Conservation (phyloP, 2,113 vertebrate genomes). For the Tympanuchus pallidicinctus region DNA sequence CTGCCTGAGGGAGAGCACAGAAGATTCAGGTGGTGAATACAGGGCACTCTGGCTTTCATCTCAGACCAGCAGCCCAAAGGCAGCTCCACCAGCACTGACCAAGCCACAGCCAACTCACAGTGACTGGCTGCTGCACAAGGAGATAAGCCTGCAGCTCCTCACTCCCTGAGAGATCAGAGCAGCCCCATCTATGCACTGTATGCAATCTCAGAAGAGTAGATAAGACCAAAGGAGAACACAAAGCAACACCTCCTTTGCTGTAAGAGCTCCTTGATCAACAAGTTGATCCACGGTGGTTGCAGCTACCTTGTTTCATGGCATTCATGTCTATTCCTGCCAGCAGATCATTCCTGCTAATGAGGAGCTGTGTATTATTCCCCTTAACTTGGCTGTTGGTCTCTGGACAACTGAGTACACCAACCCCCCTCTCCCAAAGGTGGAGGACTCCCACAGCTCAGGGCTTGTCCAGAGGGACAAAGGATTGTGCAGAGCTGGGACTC, state of each 20-base stretch:
- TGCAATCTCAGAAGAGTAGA: background rate
- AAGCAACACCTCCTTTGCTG: background rate
- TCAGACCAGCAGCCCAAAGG: background rate
- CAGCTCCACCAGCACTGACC: background rate
- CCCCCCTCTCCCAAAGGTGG: background rate
- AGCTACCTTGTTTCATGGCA: background rate
- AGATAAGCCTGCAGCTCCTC: background rate
- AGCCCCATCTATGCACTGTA: rapidly evolving
- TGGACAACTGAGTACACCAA: background rate
- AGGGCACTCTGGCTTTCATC: background rate
- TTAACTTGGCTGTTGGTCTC: background rate
- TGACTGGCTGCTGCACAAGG: background rate
- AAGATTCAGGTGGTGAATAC: background rate
- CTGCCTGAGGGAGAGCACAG: background rate
- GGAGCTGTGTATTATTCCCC: background rate
- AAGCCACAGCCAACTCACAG: background rate
- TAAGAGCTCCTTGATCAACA: background rate
- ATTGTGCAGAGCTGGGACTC: background rate
- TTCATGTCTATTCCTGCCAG: rapidly evolving
- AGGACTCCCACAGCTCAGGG: background rate
- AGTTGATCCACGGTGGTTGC: background rate
- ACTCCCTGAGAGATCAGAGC: background rate
- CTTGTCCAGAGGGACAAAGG: background rate
- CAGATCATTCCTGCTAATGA: rapidly evolving
- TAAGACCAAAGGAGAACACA: background rate